phyloP scores from a whole-genome alignment of 2,888 invertebrate species.

The Oxystoma pomonae region DNA sequence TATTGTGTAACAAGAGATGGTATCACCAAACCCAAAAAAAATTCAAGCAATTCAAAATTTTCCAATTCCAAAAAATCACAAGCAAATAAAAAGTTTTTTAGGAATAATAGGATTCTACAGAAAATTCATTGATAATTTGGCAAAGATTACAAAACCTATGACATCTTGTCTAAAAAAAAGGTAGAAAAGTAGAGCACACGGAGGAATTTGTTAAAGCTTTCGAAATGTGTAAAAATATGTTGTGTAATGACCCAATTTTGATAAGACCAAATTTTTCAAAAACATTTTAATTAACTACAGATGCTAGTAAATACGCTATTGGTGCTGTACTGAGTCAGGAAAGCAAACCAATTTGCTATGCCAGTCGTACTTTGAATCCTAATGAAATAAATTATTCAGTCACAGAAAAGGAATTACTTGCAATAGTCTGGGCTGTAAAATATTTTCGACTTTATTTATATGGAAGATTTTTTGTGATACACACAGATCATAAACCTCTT shows the following conservation, averaged over 20 bases:
- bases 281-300: no score
- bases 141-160: conserved; percentile 17
- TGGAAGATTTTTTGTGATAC: conserved; percentile 2
- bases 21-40: conserved; percentile 25
- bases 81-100: conserved; percentile 28
- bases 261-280: not conserved
- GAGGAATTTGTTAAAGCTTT: conserved; percentile 2
- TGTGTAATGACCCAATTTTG: conserved; percentile 1
- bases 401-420: conserved; percentile 25
- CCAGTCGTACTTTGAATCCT: conserved; percentile 21
- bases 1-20: conserved; percentile 25
- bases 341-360: conserved; percentile 10
- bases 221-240: conserved; percentile 3
- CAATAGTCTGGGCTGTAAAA: conserved; percentile 19
- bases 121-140: conserved; percentile 23
- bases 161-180: conserved; percentile 15
- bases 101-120: conserved; percentile 25
- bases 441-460: conserved; percentile 1
- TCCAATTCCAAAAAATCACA: conserved; percentile 23
- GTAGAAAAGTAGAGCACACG: conserved; percentile 4
- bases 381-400: conserved; percentile 20
- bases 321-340: conserved; percentile 27
- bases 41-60: conserved; percentile 23
- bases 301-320: no score
- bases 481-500: conserved; percentile 21